Percentiles rank a stretch among this genome's conserved stretches.
Evolutionary conservation across 2,888 invertebrate genomes (phyloP).

Genomic region (Bibio marci): DNA sequence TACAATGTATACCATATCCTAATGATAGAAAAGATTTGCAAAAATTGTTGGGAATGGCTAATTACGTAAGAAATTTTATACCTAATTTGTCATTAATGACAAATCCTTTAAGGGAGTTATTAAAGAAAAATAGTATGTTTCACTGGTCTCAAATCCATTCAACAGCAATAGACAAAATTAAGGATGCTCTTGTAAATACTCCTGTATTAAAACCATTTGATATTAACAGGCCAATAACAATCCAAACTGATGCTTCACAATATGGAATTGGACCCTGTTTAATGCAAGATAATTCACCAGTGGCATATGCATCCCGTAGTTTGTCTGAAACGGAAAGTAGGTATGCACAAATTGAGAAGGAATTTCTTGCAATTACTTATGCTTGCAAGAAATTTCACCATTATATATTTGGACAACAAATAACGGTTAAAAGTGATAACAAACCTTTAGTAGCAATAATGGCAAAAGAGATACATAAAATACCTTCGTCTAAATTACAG

Average conservation of each 20-base stretch:
- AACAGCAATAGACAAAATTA: neutral
- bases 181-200: neutral
- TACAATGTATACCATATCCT: conserved; percentile 7
- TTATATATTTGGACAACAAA: conserved; percentile 15
- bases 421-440: conserved; percentile 14
- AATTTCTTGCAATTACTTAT: conserved; percentile 16
- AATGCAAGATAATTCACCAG: conserved; percentile 17
- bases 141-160: neutral
- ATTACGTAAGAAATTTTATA: conserved; percentile 12
- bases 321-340: conserved; percentile 16
- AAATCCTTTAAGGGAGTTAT: neutral
- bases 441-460: conserved; percentile 8
- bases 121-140: neutral
- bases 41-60: conserved; percentile 9
- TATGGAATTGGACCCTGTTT: conserved; percentile 17
- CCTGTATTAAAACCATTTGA: conserved; percentile 14
- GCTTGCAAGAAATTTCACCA: conserved; percentile 10
- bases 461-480: conserved; percentile 8
- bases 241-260: conserved; percentile 16
- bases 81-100: neutral
- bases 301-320: conserved; percentile 19
- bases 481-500: conserved; percentile 15
- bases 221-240: conserved; percentile 12
- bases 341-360: conserved; percentile 24
- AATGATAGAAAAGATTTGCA: conserved; percentile 7